Evolutionary conservation across 1,140 invertebrate species (phyloP), one percentile per base, ranked within the genome.

Genomic region (Cydia amplana): DNA sequence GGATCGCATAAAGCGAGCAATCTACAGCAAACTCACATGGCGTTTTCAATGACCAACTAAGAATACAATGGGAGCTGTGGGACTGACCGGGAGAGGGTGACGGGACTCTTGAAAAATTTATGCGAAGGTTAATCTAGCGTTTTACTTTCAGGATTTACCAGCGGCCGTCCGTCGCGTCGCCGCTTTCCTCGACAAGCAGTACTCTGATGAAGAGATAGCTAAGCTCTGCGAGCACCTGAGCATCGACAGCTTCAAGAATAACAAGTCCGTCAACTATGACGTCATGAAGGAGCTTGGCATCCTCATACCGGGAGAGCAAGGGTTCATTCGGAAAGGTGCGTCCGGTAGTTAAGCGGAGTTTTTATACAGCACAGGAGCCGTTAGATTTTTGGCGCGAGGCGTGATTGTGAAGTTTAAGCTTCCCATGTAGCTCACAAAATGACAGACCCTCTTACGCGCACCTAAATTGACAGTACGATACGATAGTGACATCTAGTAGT

Each of bases 181-280:
- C 0, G 82, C 90, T 4, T 96, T 96, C 83, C 87, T 97, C 1
- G 93, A 89, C 25, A 95, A 95, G 82, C 78, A 85, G 0, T 93
- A 94, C 10, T 93, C 86, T 1, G 84, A 93, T 0, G 93, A 94
- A 16, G 82, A 96, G 82, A 81, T 96, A 1, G 75, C 83, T 1
- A 89, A 90, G 49, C 88, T 97, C 2, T 89, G 91, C 9, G 86
- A 95, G 36, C 95, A 97, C 82, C 93, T 97, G 20, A 94, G 94
- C 80, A 96, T 98, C 79, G 93, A 95, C 23, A 96, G 94, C 81
- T 97, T 97, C 86, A 95, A 95, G 74, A 93, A 94, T 5, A 97
- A 97, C 91, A 92, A 93, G 65, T 94, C 95, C n/a, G 94, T 96
- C 0, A 96, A 96, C 87, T 94, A 90, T 74, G 93, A 95, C 55